Base-by-base conservation (phyloP, 2,797 vertebrate genomes). In the Acomys russatus region DNA sequence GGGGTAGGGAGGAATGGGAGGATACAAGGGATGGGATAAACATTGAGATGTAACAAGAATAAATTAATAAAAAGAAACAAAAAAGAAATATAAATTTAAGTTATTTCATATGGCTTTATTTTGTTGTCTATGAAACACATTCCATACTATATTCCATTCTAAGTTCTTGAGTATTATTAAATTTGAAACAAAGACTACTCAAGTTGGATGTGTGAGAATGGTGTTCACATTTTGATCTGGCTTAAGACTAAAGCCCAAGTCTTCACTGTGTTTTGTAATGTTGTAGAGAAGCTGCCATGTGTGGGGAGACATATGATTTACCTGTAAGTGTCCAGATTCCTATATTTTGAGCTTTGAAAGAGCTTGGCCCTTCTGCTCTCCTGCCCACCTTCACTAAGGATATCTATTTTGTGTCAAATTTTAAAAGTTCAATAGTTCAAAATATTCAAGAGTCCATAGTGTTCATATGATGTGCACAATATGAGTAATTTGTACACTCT, bases 41-140 rank as follows among this genome's bases (percentile, higher is more conserved):
- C n/a, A n/a, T n/a, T n/a, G n/a, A n/a, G n/a, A n/a, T n/a, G n/a
- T n/a, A n/a, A n/a, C n/a, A n/a, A n/a, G n/a, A n/a, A n/a, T n/a
- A n/a, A n/a, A n/a, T n/a, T n/a, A n/a, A n/a, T n/a, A n/a, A n/a
- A n/a, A n/a, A n/a, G n/a, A n/a, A n/a, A n/a, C n/a, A n/a, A n/a
- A n/a, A n/a, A n/a, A n/a, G 49, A 83, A 63, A 82, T 15, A 91
- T 18, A 80, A 51, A 90, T 70, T 66, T 74, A 80, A 73, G 88
- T 87, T 44, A 90, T 4, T 73, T 92, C 84, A 61, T 10, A 63
- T 30, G n/a, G 71, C 86, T 86, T 2, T 33, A 17, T 86, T 92
- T 86, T 71, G 6, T 76, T 44, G 88, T 93, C 33, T 20, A 2
- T 68, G 44, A 23, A 89, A 33, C 6, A 12, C 51, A 64, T 44